Percentiles rank a stretch among this genome's conserved stretches.
Conservation (phyloP, 2,113 vertebrate species). For the Atractosteus spatula region DNA sequence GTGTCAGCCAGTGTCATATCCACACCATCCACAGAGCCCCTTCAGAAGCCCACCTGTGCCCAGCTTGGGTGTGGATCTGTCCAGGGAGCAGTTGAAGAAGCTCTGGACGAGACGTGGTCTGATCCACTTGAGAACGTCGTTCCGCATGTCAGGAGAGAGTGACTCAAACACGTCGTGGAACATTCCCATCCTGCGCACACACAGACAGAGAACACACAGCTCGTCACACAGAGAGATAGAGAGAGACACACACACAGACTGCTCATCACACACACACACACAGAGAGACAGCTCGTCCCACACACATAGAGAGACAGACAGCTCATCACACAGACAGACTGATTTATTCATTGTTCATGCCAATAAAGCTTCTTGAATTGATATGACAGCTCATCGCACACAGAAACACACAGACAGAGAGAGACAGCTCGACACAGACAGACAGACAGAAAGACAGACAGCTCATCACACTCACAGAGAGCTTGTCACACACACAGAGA, state of each 20-base stretch:
- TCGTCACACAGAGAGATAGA: not conserved
- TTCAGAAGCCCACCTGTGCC: no score
- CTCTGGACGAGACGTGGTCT: constrained; percentile 44
- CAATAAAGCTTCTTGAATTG: no score
- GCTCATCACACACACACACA: no score
- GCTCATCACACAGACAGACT: no score
- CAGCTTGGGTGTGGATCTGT: not conserved
- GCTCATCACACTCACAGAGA: not conserved
- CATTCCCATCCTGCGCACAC: constrained; percentile 46
- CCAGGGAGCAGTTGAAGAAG: constrained; percentile 39
- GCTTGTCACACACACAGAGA: not conserved
- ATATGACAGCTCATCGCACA: not conserved
- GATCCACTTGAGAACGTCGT: constrained; percentile 40
- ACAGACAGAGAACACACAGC: constrained; percentile 2
- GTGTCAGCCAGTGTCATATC: no score
- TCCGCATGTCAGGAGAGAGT: constrained; percentile 37
- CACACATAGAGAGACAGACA: no score
- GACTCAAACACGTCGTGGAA: constrained; percentile 28
- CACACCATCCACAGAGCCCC: no score
- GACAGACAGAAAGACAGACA: not conserved
- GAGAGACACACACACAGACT: not conserved
- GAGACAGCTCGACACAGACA: not conserved
- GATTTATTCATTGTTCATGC: no score
- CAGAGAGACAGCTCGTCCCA: no score
- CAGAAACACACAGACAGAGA: not conserved